Conservation (phyloP, 2,797 vertebrate species). For the Microchirus variegatus region DNA sequence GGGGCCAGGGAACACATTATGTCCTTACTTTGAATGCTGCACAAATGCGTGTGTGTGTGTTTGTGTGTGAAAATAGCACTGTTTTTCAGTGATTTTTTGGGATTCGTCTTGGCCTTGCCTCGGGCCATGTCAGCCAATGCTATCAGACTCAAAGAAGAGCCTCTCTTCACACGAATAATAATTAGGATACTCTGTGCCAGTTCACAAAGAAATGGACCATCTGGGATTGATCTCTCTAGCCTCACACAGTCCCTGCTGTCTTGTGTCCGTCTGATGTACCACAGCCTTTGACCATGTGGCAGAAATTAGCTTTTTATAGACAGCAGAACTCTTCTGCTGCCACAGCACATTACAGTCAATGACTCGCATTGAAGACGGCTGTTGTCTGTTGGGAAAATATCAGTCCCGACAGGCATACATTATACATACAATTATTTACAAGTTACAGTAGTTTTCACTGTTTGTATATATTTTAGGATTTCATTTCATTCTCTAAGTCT, state of each 20-base stretch:
- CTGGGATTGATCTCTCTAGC: conserved; percentile 59
- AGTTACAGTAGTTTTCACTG: not conserved
- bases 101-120: conserved; percentile 58
- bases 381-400: conserved; percentile 27
- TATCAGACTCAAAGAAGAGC: conserved; percentile 58
- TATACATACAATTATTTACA: conserved; percentile 1
- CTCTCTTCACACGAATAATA: conserved; percentile 70
- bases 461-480: not conserved
- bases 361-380: conserved; percentile 3
- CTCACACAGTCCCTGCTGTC: conserved; percentile 53
- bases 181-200: conserved; percentile 62
- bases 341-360: conserved; percentile 8
- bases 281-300: conserved; percentile 33
- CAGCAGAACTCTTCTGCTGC: not conserved
- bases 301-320: conserved; percentile 49
- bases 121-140: conserved; percentile 52
- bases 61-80: conserved; percentile 26
- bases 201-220: conserved; percentile 67
- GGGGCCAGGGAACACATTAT: too few relatives aligned
- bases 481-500: not conserved
- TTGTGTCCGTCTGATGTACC: conserved; percentile 54
- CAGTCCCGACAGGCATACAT: not conserved
- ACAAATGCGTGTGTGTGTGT: not conserved
- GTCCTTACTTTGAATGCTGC: too few relatives aligned
- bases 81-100: conserved; percentile 35